Base-by-base conservation (phyloP, 2,888 invertebrate species). In the Biston stratarius region DNA sequence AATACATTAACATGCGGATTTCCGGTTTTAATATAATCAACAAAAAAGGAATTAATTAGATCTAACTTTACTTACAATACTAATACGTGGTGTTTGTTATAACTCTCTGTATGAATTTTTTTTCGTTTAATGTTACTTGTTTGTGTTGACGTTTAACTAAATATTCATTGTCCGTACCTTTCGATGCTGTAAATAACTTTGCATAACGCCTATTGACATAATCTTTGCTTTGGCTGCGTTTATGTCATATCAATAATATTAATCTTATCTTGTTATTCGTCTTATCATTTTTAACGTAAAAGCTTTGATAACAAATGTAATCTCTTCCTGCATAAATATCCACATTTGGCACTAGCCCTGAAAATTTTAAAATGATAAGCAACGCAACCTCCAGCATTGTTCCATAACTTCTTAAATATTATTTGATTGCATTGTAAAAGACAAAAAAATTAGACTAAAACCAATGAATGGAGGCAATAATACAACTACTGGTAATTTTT, bases 191-290 rank as follows among this genome's bases (percentile, higher is more conserved):
- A 61, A 70, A 69, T 74, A 73, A 73, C 64, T 70, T 74, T 68
- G 74, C 71, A 71, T 66, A 69, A 69, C 67, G 67, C 63, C 24
- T 58, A 42, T 62, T 69, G 67, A 67, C 40, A 69, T 64, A 67
- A 62, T 66, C 67, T 71, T 67, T 55, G 71, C 73, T 73, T 74
- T 57, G 61, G 71, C 68, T 72, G 74, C 69, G 71, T 73, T 70
- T 71, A 63, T 72, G 69, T 67, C 66, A 66, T 72, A 69, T 67
- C 55, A 56, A 67, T 44, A 64, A 68, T 56, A 65, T 36, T 55
- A 64, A 73, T 71, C 70, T 71, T 65, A 74, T 69, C 68, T 44
- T 66, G 62, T 68, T 69, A 58, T 49, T 61, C 56, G 64, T 59
- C 56, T 64, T 72, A 70, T 74, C 74, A 66, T 51, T 57, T 67